Base-by-base conservation (phyloP, 2,113 vertebrate genomes). In the Chamaea fasciata region DNA sequence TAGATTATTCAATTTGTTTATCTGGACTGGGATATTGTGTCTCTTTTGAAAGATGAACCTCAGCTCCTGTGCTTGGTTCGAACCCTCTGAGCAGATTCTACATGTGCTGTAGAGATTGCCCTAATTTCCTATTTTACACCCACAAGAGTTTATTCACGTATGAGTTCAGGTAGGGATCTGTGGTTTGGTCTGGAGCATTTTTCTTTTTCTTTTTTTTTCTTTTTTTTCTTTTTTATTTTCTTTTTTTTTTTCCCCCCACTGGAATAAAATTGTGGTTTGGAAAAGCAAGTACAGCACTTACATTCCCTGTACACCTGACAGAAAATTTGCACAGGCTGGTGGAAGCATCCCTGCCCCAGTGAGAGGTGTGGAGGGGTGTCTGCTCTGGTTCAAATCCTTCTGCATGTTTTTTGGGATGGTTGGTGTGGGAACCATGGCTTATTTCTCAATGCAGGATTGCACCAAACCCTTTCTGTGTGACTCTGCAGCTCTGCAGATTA, bases 381-480 rank as follows among this genome's bases (percentile, higher is more conserved):
- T 50, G 33, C 55, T 41, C 10, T 3, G 42, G 17, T 24, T 73
- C 22, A 28, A 24, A 50, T 42, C 22, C 35, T 73, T 39, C 37
- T 6, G 2, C 2, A 0, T 1, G 15, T 1, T 7, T 69, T 49
- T 23, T 10, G 11, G 35, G 47, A 24, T 11, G 33, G 13, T 17
- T 33, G 6, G 7, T 1, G 2, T 2, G 1, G 62, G 37, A 82
- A 5, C 12, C 0, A 1, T 7, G 9, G 24, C 35, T 11, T 11
- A 27, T 50, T 63, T 69, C 31, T 15, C 24, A 56, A 1, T 2
- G 11, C 19, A 35, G 35, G 4, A 20, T n/a, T 62, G 21, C 13
- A 52, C 39, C 16, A 42, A 19, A 13, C 26, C 27, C 28, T 70
- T 28, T 41, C 18, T 47, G 65, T 67, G 56, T 64, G 62, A 57